Base-by-base conservation (phyloP, 2,113 vertebrate genomes). In the Pogona vitticeps region DNA sequence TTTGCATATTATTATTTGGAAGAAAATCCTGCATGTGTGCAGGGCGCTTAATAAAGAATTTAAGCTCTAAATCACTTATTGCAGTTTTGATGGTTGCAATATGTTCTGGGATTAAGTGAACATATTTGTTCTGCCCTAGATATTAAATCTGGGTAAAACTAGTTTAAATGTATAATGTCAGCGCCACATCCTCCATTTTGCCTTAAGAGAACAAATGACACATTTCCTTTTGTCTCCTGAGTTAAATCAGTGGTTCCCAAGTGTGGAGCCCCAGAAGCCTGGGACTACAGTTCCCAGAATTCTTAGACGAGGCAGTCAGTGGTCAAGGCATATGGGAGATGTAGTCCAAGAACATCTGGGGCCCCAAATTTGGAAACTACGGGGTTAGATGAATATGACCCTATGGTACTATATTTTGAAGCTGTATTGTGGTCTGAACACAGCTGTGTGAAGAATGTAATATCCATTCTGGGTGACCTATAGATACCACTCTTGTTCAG, bases 81-180 rank as follows among this genome's bases (percentile, higher is more conserved):
- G 88, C 76, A 90, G 9, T 81, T 84, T 86, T 80, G 93, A 91
- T 91, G 84, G 67, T 86, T 92, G 76, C 92, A 94, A 90, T 90
- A 91, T 88, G 92, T 82, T 63, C 82, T 68, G 89, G 86, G 88
- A 96, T 95, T 96, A 96, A 93, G 86, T 82, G 82, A 93, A 90
- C 87, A 71, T 96, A 93, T 95, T 97, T 96, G 91, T 93, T 97
- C 96, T 95, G 93, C 94, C 88, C 87, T 92, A 88, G 89, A 93
- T 86, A 95, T 81, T 92, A 95, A 94, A 94, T 80, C 92, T 88
- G 89, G 88, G 90, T 92, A 88, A 96, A 95, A 95, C 61, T 85
- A 90, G 80, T 91, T 91, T 92, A 84, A 93, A 90, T 72, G 88
- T 59, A 82, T 95, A 92, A 92, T 88, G 81, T 93, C 92, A 91